phyloP scores from a whole-genome alignment of 2,113 vertebrate genomes.

The Scomber scombrus region DNA sequence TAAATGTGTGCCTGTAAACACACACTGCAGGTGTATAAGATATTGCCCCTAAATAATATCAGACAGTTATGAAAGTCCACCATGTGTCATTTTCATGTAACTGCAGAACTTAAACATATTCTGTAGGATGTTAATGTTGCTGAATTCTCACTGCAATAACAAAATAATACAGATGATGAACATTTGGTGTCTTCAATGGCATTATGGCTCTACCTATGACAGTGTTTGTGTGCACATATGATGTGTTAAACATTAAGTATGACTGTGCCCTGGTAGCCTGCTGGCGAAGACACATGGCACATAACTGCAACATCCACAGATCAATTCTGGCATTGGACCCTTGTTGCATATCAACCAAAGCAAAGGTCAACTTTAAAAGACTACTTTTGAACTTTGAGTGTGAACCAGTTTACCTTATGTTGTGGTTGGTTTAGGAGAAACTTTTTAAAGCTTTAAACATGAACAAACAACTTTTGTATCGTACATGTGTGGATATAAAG shows the following conservation, averaged over 20 bases:
- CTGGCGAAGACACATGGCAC: too few relatives aligned
- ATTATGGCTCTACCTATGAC: too few relatives aligned
- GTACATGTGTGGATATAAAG: background rate
- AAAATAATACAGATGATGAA: background rate
- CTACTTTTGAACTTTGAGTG: background rate
- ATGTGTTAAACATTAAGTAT: too few relatives aligned
- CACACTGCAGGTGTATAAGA: background rate
- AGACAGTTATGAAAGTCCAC: background rate
- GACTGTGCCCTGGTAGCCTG: too few relatives aligned
- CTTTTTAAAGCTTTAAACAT: background rate
- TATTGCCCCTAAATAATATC: background rate
- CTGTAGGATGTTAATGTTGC: too few relatives aligned
- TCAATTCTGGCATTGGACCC: too few relatives aligned
- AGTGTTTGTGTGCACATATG: too few relatives aligned
- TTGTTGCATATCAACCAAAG: too few relatives aligned
- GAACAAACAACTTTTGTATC: background rate
- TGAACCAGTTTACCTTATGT: background rate
- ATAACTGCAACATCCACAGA: too few relatives aligned
- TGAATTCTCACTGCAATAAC: background rate
- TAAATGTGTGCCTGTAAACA: background rate
- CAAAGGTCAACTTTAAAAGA: background rate
- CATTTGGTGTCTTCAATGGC: too few relatives aligned
- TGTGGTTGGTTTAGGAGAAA: background rate
- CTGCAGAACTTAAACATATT: background rate
- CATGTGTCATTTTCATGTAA: too few relatives aligned